A percentile compares a stretch with the other conserved stretches of the same genome.
Conservation (phyloP, 2,888 invertebrate species). For the Tyria jacobaeae region DNA sequence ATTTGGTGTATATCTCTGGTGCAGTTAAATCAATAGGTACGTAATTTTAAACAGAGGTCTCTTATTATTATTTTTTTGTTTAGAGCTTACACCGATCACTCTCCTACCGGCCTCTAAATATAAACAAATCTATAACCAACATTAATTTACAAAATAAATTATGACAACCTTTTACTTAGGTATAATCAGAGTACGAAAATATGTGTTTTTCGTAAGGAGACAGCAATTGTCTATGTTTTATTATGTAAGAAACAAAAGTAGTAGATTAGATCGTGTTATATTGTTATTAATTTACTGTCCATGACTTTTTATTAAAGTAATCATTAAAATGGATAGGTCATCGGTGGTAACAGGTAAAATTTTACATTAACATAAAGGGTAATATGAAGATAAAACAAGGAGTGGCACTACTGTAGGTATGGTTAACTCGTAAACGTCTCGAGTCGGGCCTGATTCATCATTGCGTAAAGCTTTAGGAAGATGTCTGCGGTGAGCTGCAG, state of each 20-base stretch:
- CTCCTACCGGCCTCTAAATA: slow-evolving; percentile 3
- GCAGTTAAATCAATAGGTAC: slow-evolving; percentile 17
- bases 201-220: slow-evolving; percentile 30
- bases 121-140: slow-evolving; percentile 47
- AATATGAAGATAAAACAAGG: slow-evolving; percentile 45
- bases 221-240: slow-evolving; percentile 31
- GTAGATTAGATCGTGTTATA: slow-evolving; percentile 21
- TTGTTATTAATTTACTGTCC: slow-evolving; percentile 33
- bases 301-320: slow-evolving; percentile 33
- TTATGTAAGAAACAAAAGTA: slow-evolving; percentile 34
- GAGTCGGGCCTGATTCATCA: slow-evolving; percentile 60
- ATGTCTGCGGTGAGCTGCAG: slow-evolving; percentile 52
- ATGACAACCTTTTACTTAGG: slow-evolving; percentile 30
- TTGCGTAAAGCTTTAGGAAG: slow-evolving; percentile 69
- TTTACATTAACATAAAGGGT: slow-evolving; percentile 42
- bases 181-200: slow-evolving; percentile 28
- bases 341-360: slow-evolving; percentile 45
- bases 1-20: slow-evolving; percentile 33
- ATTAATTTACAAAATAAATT: slow-evolving; percentile 60
- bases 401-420: slow-evolving; percentile 47
- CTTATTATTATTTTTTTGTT: not conserved
- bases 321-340: slow-evolving; percentile 38
- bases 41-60: slow-evolving; percentile 10
- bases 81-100: not conserved
- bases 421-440: slow-evolving; percentile 53